A percentile compares a stretch with the other conserved stretches of the same genome.
phyloP scores from a whole-genome alignment of 2,888 invertebrate genomes.

The Drosophila putrida region DNA sequence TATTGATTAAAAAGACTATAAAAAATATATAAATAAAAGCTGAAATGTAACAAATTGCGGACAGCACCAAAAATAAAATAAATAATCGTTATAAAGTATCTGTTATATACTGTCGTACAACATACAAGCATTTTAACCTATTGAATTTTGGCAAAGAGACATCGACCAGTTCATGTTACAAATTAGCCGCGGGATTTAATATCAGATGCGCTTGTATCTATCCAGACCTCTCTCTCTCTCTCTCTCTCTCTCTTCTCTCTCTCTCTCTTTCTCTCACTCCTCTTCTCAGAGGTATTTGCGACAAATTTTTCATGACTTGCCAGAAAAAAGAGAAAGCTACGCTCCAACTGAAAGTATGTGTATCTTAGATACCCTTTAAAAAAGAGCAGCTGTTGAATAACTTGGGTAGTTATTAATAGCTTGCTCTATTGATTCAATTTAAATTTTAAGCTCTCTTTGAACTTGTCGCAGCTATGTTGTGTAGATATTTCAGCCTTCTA shows the following conservation, averaged over 20 bases:
- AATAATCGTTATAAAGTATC: conserved; percentile 8
- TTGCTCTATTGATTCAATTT: no score
- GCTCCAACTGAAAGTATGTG: no score
- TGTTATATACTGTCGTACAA: background rate
- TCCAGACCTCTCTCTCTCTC: background rate
- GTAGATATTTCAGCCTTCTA: no score
- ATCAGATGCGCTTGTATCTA: conserved; percentile 1
- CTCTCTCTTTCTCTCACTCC: background rate
- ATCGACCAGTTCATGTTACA: conserved; percentile 14
- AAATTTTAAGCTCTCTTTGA: no score
- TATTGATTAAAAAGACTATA: conserved; percentile 40
- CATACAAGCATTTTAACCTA: conserved; percentile 5
- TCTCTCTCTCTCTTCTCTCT: background rate
- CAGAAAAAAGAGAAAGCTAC: background rate
- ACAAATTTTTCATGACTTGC: background rate
- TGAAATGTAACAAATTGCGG: conserved; percentile 17
- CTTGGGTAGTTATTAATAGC: no score
- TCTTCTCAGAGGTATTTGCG: background rate
- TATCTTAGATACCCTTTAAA: conserved; percentile 1
- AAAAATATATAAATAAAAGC: conserved; percentile 9
- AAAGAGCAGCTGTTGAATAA: no score
- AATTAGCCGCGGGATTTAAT: conserved; percentile 31
- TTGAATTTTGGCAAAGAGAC: conserved; percentile 19
- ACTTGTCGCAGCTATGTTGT: no score
- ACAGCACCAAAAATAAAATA: conserved; percentile 3